A percentile compares a stretch with the other conserved stretches of the same genome.
Conservation (phyloP, 2,888 invertebrate species). For the Thalpophila matura region DNA sequence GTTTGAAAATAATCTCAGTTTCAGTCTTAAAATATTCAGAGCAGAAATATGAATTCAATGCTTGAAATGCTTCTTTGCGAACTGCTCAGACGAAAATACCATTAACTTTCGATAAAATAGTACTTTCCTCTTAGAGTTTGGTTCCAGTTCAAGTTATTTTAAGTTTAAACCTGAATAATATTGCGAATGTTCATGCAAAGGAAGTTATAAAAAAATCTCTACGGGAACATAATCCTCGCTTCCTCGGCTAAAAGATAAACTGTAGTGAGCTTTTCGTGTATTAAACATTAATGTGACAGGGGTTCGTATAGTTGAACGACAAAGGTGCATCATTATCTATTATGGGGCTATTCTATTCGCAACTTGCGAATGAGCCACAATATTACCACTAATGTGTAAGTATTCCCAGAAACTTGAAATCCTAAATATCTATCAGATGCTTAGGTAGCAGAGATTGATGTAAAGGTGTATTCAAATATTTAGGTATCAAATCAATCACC, state of each 20-base stretch:
- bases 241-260: no score
- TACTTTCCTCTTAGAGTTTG: conserved; percentile 11
- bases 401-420: neutral
- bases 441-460: neutral
- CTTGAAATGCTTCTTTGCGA: conserved; percentile 36
- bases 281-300: no score
- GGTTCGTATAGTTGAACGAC: neutral
- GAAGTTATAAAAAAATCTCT: no score
- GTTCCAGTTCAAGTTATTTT: conserved; percentile 2
- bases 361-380: neutral
- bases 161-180: neutral
- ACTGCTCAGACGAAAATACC: conserved; percentile 44
- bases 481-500: conserved; percentile 14
- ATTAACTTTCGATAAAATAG: conserved; percentile 37
- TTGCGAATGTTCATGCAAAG: neutral
- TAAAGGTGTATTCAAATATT: conserved; percentile 1
- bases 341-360: neutral
- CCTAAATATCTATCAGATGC: neutral
- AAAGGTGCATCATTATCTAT: neutral
- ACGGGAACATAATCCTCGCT: no score
- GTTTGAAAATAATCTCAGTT: conserved; percentile 17
- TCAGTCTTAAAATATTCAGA: conserved; percentile 22
- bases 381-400: no score
- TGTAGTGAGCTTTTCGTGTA: no score
- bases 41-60: conserved; percentile 47